Conservation (phyloP, 2,113 vertebrate genomes). For the Larimichthys polyactis region DNA sequence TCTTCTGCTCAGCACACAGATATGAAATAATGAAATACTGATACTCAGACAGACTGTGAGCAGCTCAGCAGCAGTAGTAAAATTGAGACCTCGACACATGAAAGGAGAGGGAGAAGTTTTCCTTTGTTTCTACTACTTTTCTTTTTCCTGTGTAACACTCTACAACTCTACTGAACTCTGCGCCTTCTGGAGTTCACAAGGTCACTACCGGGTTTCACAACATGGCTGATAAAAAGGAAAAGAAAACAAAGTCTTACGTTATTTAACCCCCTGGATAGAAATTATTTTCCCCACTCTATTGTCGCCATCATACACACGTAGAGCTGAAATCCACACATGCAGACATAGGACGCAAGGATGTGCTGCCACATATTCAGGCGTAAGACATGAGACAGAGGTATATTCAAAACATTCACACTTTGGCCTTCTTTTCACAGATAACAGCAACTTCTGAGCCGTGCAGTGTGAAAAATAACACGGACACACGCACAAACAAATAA, state of each 20-base stretch:
- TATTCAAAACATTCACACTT: conserved; percentile 3
- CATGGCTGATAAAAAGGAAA: neutral
- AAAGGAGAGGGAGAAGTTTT: conserved; percentile 28
- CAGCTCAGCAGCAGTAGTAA: conserved; percentile 47
- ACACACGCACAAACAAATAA: conserved; percentile 21
- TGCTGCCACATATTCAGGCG: no score
- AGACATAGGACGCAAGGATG: no score
- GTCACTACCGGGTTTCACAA: conserved; percentile 26
- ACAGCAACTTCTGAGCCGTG: conserved; percentile 27
- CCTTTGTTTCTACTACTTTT: conserved; percentile 3
- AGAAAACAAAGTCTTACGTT: no score
- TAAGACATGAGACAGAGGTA: neutral
- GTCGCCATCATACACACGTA: no score
- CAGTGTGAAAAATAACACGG: neutral
- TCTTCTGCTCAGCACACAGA: conserved; percentile 44
- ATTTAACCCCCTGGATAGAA: no score
- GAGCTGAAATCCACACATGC: no score
- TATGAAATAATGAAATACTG: conserved; percentile 61
- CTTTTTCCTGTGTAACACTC: conserved; percentile 6
- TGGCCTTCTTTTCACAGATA: conserved; percentile 24
- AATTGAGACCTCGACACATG: conserved; percentile 40
- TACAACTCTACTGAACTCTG: conserved; percentile 11
- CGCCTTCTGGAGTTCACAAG: conserved; percentile 23
- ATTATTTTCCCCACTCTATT: no score
- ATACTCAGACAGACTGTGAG: conserved; percentile 36